Evolutionary conservation across 2,113 vertebrate genomes (phyloP).

Genomic region (Tachysurus fulvidraco): DNA sequence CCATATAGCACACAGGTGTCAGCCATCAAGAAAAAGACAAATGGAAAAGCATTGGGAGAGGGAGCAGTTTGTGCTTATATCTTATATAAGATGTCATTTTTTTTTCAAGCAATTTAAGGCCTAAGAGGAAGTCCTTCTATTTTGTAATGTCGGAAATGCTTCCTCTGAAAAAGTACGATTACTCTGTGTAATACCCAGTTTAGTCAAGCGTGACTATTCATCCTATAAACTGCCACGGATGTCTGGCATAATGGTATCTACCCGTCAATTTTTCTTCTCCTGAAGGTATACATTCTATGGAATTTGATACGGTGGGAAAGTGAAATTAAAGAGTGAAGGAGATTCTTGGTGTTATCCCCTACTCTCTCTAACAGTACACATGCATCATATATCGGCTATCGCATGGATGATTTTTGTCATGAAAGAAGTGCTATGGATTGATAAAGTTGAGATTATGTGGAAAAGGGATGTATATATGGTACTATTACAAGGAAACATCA

Average conservation of each 20-base stretch:
- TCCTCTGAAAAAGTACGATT: constrained; percentile 66
- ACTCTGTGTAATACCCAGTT: constrained; percentile 46
- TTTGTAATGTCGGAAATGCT: constrained; percentile 67
- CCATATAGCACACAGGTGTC: constrained; percentile 49
- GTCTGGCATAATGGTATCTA: constrained; percentile 70
- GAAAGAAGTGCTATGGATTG: not conserved
- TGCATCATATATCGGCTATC: not conserved
- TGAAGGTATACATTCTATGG: constrained; percentile 55
- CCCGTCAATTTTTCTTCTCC: constrained; percentile 64
- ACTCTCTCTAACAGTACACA: constrained; percentile 53
- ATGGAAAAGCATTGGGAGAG: not conserved
- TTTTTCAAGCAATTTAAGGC: constrained; percentile 46
- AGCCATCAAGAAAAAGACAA: constrained; percentile 58
- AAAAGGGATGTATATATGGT: not conserved
- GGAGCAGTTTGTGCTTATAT: constrained; percentile 6
- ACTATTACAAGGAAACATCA: too few relatives aligned
- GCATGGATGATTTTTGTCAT: not conserved
- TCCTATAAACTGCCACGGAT: constrained; percentile 60
- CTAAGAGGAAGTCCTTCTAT: constrained; percentile 63
- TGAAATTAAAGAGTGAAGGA: constrained; percentile 57
- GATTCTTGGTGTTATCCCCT: constrained; percentile 54
- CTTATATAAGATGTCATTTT: not conserved
- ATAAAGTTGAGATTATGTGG: not conserved
- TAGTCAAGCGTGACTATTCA: not conserved
- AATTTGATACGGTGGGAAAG: constrained; percentile 61